A percentile compares a stretch with the other conserved stretches of the same genome.
Evolutionary conservation across 2,888 invertebrate species (phyloP).

Genomic region (Allolobophora icterica): DNA sequence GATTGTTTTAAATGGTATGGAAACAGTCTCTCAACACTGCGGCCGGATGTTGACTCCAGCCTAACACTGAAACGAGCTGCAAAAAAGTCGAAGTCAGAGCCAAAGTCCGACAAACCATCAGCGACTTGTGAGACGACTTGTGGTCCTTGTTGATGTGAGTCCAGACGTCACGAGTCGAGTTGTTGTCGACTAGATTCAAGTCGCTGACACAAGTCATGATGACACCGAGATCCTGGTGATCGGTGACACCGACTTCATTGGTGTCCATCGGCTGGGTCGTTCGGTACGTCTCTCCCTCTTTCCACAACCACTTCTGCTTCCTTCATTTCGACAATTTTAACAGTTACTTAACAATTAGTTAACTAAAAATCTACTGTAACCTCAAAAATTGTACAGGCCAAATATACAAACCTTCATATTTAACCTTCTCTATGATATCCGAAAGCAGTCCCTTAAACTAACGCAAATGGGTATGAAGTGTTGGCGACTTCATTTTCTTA

Average conservation of each 20-base stretch:
- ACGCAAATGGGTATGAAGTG: too few species aligned
- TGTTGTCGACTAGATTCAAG: slow-evolving; percentile 11
- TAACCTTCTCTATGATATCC: too few species aligned
- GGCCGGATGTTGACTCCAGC: too few species aligned
- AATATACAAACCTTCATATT: too few species aligned
- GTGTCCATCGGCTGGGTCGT: background rate
- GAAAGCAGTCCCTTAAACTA: too few species aligned
- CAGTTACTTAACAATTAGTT: background rate
- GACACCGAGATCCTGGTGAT: slow-evolving; percentile 18
- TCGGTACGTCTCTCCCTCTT: slow-evolving; percentile 2
- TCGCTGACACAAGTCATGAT: slow-evolving; percentile 12
- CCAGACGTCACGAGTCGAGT: background rate
- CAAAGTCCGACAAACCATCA: background rate
- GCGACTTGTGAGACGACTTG: slow-evolving; percentile 9
- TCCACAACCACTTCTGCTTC: slow-evolving; percentile 35
- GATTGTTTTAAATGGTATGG: too few species aligned
- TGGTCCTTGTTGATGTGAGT: background rate
- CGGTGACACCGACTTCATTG: background rate
- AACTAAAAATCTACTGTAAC: too few species aligned
- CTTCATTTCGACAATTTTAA: background rate
- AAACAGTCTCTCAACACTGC: too few species aligned
- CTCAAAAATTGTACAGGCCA: too few species aligned
- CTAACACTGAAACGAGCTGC: too few species aligned
- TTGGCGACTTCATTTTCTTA: too few species aligned
- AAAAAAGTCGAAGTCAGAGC: background rate